These are phyloP conservation scores for Amphiprion percula DNA, from an alignment of 2,113 vertebrate genomes.

Conservation along the genomic window DNA sequence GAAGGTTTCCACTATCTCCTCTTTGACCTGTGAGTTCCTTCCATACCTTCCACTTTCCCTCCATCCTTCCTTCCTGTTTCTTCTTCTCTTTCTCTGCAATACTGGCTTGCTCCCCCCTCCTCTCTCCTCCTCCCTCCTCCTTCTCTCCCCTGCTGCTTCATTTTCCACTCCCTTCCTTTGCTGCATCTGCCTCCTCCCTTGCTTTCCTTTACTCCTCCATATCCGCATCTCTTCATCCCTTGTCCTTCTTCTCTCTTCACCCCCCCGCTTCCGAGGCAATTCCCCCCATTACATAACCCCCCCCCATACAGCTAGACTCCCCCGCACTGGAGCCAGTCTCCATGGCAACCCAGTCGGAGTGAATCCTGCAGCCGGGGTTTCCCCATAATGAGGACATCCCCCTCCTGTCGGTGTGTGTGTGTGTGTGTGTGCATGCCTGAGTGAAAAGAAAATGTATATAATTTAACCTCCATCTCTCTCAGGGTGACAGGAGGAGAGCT, in stretches of 20 bases:
- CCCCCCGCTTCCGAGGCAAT: slow-evolving; percentile 52
- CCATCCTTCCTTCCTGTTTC: background rate
- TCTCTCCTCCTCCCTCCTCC: background rate
- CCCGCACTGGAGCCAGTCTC: slow-evolving; percentile 83
- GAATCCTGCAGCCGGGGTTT: slow-evolving; percentile 85
- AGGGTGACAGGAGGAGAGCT: slow-evolving; percentile 87
- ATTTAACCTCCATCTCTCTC: slow-evolving; percentile 36
- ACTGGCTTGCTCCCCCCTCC: background rate
- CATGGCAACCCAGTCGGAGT: slow-evolving; percentile 83
- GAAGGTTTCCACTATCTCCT: slow-evolving; percentile 97
- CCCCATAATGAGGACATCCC: slow-evolving; percentile 85
- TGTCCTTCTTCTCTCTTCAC: slow-evolving; percentile 4
- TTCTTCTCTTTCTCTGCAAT: background rate
- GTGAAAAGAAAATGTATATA: background rate
- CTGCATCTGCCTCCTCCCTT: slow-evolving; percentile 35
- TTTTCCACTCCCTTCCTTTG: slow-evolving; percentile 11
- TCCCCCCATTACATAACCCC: slow-evolving; percentile 75
- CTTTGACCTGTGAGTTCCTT: slow-evolving; percentile 93
- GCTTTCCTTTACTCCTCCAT: background rate
- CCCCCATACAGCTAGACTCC: slow-evolving; percentile 58
- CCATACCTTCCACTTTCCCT: background rate
- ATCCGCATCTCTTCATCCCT: slow-evolving; percentile 26
- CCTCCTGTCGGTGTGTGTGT: slow-evolving; percentile 58
- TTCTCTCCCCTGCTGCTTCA: background rate
- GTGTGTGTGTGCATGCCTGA: slow-evolving; percentile 23